Base-by-base conservation (phyloP, 2,888 invertebrate species). In the Himalopsyche kuldschensis region DNA sequence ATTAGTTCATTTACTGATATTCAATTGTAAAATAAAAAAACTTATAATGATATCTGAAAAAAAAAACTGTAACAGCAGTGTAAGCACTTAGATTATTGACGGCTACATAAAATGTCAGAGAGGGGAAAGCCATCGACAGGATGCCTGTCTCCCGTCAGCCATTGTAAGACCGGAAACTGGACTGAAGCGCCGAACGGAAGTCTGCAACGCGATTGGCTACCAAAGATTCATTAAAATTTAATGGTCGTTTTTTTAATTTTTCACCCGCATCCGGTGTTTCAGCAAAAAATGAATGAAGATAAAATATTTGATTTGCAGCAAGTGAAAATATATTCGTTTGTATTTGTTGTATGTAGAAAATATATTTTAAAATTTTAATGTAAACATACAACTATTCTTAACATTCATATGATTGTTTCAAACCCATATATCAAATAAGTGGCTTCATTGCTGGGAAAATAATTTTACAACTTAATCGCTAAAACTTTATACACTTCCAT, bases 121-220 rank as follows among this genome's bases (percentile, higher is more conserved):
- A 27, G 24, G 46, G 79, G 41, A 41, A 46, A 27, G 48, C 47
- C 47, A 79, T 10, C 47, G 79, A 5, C 46, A 79, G 31, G 79
- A 79, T 47, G 27, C 69, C 30, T 27, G 79, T 46, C 79, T 79
- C 20, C 27, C 27, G 79, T 79, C 79, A 79, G 79, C 79, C 79
- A 79, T 79, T 79, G 79, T 79, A 30, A 79, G 47, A 79, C 79
- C 79, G 79, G 79, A 79, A 79, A 32, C 79, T 79, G 79, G 27
- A 27, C 69, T 69, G 69, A 69, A 69, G 69, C 69, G 27, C 69
- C 30, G 69, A 69, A 24, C 69, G 69, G 69, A 69, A 69, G 69
- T 69, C 69, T 69, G 69, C 69, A 69, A 69, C 69, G 69, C 69
- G 69, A 69, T 69, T 69, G 69, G 69, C 69, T 69, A 27, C 69